Base-by-base conservation (phyloP, 1,140 invertebrate genomes). In the Mya arenaria region DNA sequence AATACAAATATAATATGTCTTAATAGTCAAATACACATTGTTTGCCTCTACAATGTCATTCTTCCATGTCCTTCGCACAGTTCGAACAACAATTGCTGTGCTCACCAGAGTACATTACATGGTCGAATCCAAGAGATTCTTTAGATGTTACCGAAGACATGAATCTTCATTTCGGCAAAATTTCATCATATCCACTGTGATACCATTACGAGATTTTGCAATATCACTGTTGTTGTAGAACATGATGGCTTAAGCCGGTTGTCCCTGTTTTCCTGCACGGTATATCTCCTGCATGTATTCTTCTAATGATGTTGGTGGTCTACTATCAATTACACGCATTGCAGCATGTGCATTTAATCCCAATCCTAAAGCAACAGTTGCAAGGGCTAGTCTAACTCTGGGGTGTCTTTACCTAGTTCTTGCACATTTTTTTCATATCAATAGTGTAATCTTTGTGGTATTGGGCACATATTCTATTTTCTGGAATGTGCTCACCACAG, bases 301-400 rank as follows among this genome's bases (percentile, higher is more conserved):
- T 65, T 85, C 84, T 10, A 87, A 32, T 66, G 82, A 79, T 55
- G 82, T 82, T 34, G 84, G 84, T 41, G 84, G 73, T 52, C 73
- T 15, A 4, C 32, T 69, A 55, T 84, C 82, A 55, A 87, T 80
- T 2, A 87, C 69, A 4, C 68, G 62, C 4, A 19, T 6, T 37
- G 84, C 62, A 36, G 28, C 28, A 30, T 75, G 75, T 13, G 84
- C 58, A 85, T 87, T 84, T 25, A 81, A 66, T 19, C 66, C 73
- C 84, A 87, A 85, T 5, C 84, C 86, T 6, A 87, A 63, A 19
- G 86, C 86, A 4, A 87, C 84, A 28, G 81, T 87, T 44, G 84
- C 84, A 15, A 84, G 68, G 17, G 85, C 78, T 8, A 85, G 52
- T 13, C 85, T 23, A 8, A 85, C 13, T 75, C 68, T 82, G 4